These are phyloP conservation scores for Rhinatrema bivittatum DNA, from an alignment of 2,797 vertebrate species.

Conservation along the genomic window DNA sequence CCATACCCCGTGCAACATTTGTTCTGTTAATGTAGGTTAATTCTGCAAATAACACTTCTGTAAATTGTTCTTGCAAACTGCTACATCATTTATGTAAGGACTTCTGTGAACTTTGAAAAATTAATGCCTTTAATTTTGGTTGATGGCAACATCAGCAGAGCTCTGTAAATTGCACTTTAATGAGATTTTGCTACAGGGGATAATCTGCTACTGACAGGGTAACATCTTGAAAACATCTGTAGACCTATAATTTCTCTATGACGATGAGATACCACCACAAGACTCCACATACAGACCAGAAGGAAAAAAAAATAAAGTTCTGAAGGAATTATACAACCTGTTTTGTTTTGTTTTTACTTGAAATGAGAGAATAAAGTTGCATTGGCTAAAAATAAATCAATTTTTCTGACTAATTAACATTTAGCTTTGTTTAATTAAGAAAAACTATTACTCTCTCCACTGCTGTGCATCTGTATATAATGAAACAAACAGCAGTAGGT, in stretches of 20 bases:
- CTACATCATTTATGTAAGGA: slow-evolving; percentile 97
- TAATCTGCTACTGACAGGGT: slow-evolving; percentile 99
- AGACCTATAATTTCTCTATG: slow-evolving; percentile 98
- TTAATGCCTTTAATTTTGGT: slow-evolving; percentile 99
- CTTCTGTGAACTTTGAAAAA: slow-evolving; percentile 99
- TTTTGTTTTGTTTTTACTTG: slow-evolving; percentile 55
- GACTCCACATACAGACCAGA: slow-evolving; percentile 75
- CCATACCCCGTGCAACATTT: slow-evolving; percentile 74
- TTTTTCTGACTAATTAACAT: slow-evolving; percentile 72
- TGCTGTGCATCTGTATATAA: slow-evolving; percentile 74
- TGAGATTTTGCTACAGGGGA: slow-evolving; percentile 99
- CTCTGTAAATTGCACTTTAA: slow-evolving; percentile 99
- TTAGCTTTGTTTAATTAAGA: slow-evolving; percentile 74
- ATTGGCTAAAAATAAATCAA: slow-evolving; percentile 63
- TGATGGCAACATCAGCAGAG: slow-evolving; percentile 99
- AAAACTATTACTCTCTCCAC: slow-evolving; percentile 69
- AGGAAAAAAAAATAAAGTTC: slow-evolving; percentile 72
- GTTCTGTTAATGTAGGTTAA: slow-evolving; percentile 89
- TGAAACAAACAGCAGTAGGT: slow-evolving; percentile 73
- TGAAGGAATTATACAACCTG: slow-evolving; percentile 68
- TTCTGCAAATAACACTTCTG: slow-evolving; percentile 90
- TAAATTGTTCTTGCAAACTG: slow-evolving; percentile 96
- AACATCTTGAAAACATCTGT: slow-evolving; percentile 99
- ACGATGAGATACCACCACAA: slow-evolving; percentile 85
- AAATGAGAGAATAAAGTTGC: slow-evolving; percentile 51